Percentiles rank a stretch among this genome's conserved stretches.
phyloP scores from a whole-genome alignment of 2,888 invertebrate species.

The Calephelis perditalis region DNA sequence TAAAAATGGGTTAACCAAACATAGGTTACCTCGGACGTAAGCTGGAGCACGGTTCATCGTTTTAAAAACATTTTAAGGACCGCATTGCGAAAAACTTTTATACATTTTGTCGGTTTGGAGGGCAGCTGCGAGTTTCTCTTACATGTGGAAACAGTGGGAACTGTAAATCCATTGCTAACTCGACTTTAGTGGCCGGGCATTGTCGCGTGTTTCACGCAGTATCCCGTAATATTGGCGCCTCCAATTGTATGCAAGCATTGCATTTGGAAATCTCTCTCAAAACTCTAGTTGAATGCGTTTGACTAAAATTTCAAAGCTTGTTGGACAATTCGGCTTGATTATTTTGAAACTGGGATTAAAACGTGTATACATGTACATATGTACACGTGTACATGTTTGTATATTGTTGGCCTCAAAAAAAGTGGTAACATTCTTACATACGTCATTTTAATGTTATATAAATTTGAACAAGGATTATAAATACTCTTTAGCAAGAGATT shows the following conservation, averaged over 20 bases:
- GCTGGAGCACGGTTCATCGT: slow-evolving; percentile 26
- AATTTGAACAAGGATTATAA: too few relatives aligned
- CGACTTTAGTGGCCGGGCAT: slow-evolving; percentile 48
- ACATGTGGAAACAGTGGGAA: slow-evolving; percentile 43
- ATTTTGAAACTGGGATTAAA: too few relatives aligned
- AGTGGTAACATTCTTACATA: too few relatives aligned
- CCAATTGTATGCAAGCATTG: slow-evolving; percentile 33
- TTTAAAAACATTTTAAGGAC: slow-evolving; percentile 52
- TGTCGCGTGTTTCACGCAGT: slow-evolving; percentile 48
- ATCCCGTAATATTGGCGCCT: slow-evolving; percentile 38
- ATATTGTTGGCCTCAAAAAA: too few relatives aligned
- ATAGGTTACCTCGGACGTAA: slow-evolving; percentile 24
- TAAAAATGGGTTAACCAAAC: slow-evolving; percentile 17
- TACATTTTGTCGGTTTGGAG: slow-evolving; percentile 31
- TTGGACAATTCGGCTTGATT: too few relatives aligned
- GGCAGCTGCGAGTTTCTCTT: slow-evolving; percentile 43
- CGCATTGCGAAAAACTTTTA: slow-evolving; percentile 69
- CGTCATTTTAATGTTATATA: too few relatives aligned
- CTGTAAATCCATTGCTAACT: slow-evolving; percentile 72
- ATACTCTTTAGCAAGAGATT: too few relatives aligned
- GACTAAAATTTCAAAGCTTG: neutral
- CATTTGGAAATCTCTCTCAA: slow-evolving; percentile 35
- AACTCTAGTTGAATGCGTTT: slow-evolving; percentile 16
- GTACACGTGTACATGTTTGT: too few relatives aligned
- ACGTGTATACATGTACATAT: too few relatives aligned